Evolutionary conservation across 2,113 vertebrate genomes (phyloP).

Genomic region (Alexandromys fortis): DNA sequence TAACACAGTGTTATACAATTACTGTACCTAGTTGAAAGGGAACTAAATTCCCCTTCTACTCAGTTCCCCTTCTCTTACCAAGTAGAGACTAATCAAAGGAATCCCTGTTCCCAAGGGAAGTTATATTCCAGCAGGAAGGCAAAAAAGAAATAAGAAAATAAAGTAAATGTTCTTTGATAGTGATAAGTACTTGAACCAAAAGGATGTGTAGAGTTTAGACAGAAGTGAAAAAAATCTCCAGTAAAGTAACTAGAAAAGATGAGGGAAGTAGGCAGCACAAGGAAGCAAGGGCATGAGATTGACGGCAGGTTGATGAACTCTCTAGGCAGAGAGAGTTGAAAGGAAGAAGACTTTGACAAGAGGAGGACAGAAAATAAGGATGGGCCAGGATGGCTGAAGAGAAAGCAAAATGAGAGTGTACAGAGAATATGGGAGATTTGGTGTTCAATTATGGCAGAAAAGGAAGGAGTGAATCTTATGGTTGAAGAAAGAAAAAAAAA

Average conservation of each 20-base stretch:
- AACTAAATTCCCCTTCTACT: neutral
- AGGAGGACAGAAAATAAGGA: neutral
- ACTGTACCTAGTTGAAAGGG: neutral
- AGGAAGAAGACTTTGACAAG: neutral
- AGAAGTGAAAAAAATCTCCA: neutral
- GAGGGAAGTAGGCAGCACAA: neutral
- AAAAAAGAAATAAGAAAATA: neutral
- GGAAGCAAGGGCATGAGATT: neutral
- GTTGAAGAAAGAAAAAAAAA: neutral
- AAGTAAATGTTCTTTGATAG: neutral
- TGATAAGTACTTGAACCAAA: neutral
- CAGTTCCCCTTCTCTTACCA: neutral
- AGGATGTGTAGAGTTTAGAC: neutral
- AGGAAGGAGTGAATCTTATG: neutral
- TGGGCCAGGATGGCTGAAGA: neutral
- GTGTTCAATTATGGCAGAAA: rapidly evolving
- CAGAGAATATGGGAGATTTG: neutral
- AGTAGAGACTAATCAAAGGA: neutral
- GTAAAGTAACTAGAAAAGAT: neutral
- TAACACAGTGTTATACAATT: neutral
- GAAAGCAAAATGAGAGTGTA: neutral
- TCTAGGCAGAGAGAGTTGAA: neutral
- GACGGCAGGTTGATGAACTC: neutral
- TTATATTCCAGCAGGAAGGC: neutral
- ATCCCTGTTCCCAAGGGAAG: rapidly evolving